Conservation (phyloP, 2,797 vertebrate species). For the Dromococcyx pavoninus region DNA sequence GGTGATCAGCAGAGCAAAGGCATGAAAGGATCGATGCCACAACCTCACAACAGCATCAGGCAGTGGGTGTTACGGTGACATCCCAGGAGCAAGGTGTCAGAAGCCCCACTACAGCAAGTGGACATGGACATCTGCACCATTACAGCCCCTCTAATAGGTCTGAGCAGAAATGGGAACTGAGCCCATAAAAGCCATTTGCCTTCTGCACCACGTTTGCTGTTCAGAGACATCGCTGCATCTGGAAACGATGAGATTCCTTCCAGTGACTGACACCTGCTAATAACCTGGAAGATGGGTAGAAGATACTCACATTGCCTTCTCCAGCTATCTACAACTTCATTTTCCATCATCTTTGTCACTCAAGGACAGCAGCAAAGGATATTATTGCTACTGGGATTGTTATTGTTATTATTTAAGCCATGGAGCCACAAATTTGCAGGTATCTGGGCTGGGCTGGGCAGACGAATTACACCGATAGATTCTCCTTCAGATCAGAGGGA, state of each 20-base stretch:
- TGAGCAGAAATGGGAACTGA: not conserved
- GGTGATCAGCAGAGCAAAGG: not conserved
- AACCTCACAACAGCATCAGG: not conserved
- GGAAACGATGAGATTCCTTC: constrained; percentile 63
- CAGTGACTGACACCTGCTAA: constrained; percentile 75
- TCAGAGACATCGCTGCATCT: not conserved
- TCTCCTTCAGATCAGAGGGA: constrained; percentile 21
- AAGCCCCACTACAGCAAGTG: fast-evolving
- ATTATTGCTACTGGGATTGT: constrained; percentile 63
- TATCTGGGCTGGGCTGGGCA: not conserved
- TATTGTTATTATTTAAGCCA: constrained; percentile 64
- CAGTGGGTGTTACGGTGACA: fast-evolving
- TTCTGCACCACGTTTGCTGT: not conserved
- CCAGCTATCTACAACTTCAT: constrained; percentile 71
- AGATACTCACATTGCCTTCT: constrained; percentile 56
- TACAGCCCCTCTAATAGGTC: not conserved
- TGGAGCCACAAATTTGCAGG: constrained; percentile 37
- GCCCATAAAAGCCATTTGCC: not conserved
- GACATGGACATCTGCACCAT: fast-evolving
- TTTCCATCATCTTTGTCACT: constrained; percentile 75
- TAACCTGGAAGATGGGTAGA: constrained; percentile 60
- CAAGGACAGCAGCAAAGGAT: constrained; percentile 72
- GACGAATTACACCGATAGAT: not conserved
- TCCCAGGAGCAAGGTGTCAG: not conserved
- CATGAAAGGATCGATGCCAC: not conserved